These are phyloP conservation scores for Incurvaria masculella DNA, from an alignment of 2,888 invertebrate genomes.

Conservation along the genomic window DNA sequence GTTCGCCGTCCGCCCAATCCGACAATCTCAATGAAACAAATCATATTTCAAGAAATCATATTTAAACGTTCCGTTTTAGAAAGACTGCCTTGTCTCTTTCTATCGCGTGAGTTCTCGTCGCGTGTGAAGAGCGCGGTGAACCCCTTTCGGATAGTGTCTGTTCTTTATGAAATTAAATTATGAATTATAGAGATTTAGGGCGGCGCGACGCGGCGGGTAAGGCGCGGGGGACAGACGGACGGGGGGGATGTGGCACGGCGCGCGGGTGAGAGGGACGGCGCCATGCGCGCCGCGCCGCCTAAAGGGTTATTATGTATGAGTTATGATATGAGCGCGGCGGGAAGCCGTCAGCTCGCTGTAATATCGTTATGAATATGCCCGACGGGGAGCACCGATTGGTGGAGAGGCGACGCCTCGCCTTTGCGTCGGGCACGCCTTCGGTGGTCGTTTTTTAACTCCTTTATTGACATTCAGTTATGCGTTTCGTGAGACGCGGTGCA, in stretches of 20 bases:
- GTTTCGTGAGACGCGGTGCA: slow-evolving; percentile 50
- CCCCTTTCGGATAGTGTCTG: slow-evolving; percentile 8
- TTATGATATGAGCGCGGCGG: slow-evolving; percentile 51
- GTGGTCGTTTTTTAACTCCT: slow-evolving; percentile 49
- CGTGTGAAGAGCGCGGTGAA: background rate
- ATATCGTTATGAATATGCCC: slow-evolving; percentile 58
- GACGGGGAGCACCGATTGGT: slow-evolving; percentile 50
- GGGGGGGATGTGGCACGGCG: slow-evolving; percentile 33
- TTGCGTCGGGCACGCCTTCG: slow-evolving; percentile 44
- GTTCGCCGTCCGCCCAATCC: background rate
- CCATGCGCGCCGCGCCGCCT: slow-evolving; percentile 34
- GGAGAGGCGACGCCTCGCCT: slow-evolving; percentile 32
- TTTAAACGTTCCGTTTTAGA: background rate
- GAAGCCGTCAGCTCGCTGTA: slow-evolving; percentile 40
- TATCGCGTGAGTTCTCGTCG: background rate
- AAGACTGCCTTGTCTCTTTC: background rate
- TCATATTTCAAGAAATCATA: background rate
- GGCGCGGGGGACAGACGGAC: slow-evolving; percentile 29
- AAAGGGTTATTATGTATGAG: slow-evolving; percentile 59
- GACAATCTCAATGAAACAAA: background rate
- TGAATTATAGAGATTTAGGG: slow-evolving; percentile 52
- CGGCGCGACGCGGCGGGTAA: slow-evolving; percentile 26
- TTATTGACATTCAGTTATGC: slow-evolving; percentile 57
- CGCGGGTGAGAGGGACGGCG: slow-evolving; percentile 24
- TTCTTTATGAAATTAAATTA: slow-evolving; percentile 47